phyloP scores from a whole-genome alignment of 2,888 invertebrate genomes.

The Drosophila formosana region DNA sequence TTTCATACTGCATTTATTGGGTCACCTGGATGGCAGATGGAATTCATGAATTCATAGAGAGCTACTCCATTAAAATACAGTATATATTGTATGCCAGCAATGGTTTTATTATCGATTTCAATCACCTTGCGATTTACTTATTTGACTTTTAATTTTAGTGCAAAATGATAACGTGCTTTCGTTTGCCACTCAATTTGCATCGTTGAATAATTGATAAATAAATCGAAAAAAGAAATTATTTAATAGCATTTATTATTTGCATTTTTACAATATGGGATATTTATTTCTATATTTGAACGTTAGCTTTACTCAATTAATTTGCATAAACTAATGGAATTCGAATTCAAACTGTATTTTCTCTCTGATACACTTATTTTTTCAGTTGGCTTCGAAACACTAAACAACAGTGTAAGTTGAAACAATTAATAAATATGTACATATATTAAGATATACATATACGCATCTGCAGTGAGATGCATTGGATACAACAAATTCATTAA shows the following conservation, averaged over 20 bases:
- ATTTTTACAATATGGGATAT: background rate
- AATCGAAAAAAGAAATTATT: background rate
- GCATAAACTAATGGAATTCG: background rate
- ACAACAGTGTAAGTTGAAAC: background rate
- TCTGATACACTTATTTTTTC: background rate
- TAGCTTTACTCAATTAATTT: background rate
- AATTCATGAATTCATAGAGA: constrained; percentile 9
- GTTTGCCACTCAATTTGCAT: constrained; percentile 3
- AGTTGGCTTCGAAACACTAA: no score
- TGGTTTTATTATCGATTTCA: background rate
- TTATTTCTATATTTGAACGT: background rate
- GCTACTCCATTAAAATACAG: constrained; percentile 9
- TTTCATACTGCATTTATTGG: constrained; percentile 60
- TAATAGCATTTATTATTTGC: background rate
- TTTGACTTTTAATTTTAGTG: background rate
- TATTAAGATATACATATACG: background rate
- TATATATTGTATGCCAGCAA: background rate
- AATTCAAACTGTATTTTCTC: background rate
- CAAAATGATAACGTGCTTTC: background rate
- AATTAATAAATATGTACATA: background rate
- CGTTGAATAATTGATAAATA: background rate
- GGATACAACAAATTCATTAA: no score
- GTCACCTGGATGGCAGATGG: constrained; percentile 26
- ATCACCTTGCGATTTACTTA: background rate
- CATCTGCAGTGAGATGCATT: no score